Evolutionary conservation across 2,113 vertebrate species (phyloP).

Genomic region (Sturnus vulgaris): DNA sequence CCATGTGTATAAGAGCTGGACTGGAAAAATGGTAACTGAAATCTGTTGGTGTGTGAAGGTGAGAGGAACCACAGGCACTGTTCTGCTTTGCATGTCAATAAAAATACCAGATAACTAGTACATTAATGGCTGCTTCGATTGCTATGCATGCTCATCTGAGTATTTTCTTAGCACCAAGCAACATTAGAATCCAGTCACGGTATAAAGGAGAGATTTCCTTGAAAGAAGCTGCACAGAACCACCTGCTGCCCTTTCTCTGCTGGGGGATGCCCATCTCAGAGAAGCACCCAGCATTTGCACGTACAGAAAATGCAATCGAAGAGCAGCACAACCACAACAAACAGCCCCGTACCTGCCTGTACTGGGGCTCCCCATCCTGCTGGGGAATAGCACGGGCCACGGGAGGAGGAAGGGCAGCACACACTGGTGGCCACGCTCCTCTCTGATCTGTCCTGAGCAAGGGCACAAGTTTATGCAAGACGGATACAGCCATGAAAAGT

Average conservation of each 20-base stretch:
- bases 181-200: rapidly evolving
- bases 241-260: not conserved
- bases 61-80: not conserved
- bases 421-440: not conserved
- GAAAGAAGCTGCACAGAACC: not conserved
- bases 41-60: not conserved
- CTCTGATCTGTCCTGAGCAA: not conserved
- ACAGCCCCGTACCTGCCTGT: rapidly evolving
- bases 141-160: not conserved
- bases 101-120: not conserved
- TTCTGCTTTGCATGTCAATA: not conserved
- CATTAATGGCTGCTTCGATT: not conserved
- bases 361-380: not conserved
- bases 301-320: not conserved
- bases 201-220: not conserved
- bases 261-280: not conserved
- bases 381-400: rapidly evolving
- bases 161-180: not conserved
- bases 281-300: rapidly evolving
- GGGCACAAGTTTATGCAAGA: not conserved
- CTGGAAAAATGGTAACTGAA: not conserved
- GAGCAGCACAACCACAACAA: not conserved
- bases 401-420: not conserved
- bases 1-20: not conserved
- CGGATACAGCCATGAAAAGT: not conserved